Evolutionary conservation across 2,797 vertebrate genomes (phyloP).

Genomic region (Gallinago solitaria): DNA sequence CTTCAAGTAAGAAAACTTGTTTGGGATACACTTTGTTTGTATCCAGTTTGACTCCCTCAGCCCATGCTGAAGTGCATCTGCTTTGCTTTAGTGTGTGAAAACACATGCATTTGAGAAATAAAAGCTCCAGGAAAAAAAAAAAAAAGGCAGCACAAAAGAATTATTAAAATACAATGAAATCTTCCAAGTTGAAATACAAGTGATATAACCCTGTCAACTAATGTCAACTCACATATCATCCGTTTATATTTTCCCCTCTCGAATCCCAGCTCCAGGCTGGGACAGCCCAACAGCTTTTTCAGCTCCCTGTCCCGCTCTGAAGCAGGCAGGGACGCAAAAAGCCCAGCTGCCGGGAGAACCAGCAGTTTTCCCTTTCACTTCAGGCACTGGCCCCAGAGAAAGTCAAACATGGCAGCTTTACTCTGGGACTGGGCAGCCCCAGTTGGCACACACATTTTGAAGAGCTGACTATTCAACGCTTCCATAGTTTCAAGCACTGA

Average conservation of each 20-base stretch:
- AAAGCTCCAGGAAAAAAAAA: background rate
- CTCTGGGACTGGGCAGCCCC: background rate
- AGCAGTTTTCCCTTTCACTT: background rate
- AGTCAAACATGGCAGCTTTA: background rate
- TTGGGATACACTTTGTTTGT: background rate
- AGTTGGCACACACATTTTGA: background rate
- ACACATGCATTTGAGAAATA: background rate
- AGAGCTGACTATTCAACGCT: background rate
- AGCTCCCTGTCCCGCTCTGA: rapidly evolving
- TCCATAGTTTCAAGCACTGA: background rate
- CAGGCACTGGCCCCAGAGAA: background rate
- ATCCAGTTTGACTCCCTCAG: background rate
- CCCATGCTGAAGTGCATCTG: background rate
- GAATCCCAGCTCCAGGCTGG: background rate
- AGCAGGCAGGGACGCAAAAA: background rate
- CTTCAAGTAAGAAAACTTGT: background rate
- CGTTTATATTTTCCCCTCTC: background rate
- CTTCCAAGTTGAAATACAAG: background rate
- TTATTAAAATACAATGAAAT: background rate
- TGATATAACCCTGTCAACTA: background rate
- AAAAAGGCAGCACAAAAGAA: background rate
- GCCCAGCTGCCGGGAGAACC: rapidly evolving
- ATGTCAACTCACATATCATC: background rate
- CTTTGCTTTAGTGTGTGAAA: background rate
- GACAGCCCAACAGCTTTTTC: background rate